Base-by-base conservation (phyloP, 2,113 vertebrate genomes). In the Scartelaos histophorus region DNA sequence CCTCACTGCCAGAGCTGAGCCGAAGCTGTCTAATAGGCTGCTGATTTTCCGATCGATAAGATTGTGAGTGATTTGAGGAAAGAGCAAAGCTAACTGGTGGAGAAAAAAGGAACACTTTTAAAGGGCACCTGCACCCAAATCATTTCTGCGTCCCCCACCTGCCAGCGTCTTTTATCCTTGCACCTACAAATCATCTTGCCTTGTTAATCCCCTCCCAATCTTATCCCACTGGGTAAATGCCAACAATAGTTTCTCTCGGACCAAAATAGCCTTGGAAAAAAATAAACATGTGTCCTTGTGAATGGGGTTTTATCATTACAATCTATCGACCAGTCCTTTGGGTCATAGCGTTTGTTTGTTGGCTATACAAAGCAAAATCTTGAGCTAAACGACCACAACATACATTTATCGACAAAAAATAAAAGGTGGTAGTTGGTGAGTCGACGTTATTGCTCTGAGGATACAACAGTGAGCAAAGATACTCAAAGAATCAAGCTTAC, bases 381-480 rank as follows among this genome's bases (percentile, higher is more conserved):
- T 47, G 56, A 68, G 79, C 77, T 83, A 83, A 88, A 84, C 76
- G 77, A 69, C 79, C 70, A 66, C 21, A 66, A 60, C 73, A 76
- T 58, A 49, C 69, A 84, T 61, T 86, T 88, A 90, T 90, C 16
- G 74, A 87, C 80, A 68, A 66, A 64, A 68, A 71, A 51, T 67
- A 71, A 66, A 70, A 29, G 4, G 29, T 45, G 72, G 57, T 77
- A 66, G 78, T 84, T 66, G 64, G 81, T 84, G 80, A 89, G 85
- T 90, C 85, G 81, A 85, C 82, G 80, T 84, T 89, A 85, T 84
- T 89, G 91, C 90, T 81, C 76, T 54, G 74, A 71, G 80, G 76
- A 79, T 83, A 68, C 78, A 67, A 75, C 81, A 75, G 66, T 38
- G 76, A 83, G 75, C 71, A 65, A 80, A 81, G 79, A 89, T 85